Evolutionary conservation across 2,888 invertebrate species (phyloP), one percentile per base, ranked within the genome.

Genomic region (Ceriagrion tenellum): DNA sequence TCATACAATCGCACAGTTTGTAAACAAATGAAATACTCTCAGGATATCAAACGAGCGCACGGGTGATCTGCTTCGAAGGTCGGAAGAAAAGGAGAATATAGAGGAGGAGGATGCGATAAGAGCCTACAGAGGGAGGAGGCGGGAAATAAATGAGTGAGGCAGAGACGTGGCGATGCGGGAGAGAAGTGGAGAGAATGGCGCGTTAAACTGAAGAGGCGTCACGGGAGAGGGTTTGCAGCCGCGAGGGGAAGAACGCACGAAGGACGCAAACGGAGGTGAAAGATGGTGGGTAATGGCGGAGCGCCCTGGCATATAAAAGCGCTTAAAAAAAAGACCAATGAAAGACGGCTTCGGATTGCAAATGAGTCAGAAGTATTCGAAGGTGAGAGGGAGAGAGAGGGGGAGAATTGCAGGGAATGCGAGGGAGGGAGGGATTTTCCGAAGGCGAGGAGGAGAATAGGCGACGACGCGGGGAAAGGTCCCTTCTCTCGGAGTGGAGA

Each of bases 261-360:
- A 90, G 59, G 40, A 63, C 91, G 63, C 63, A 30, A 20, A 35
- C 91, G 59, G 6, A 23, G 89, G 20, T 55, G 89, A 55, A 40
- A 13, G 69, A 35, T 69, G 63, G 69, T 20, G 40, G 93, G 93
- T 69, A 93, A 93, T 93, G 63, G 93, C 63, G 63, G 47, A 69
- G 69, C 69, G 35, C 59, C 59, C 91, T n/a, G 40, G 35, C 56
- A 40, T 47, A 56, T 81, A 55, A 89, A 69, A 93, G 47, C 30
- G 93, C 63, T 69, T 93, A 47, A 91, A 91, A 63, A 69, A 91
- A 23, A n/a, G 91, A n/a, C 63, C 55, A 93, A 69, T 93, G 93
- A 69, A 69, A 56, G 47, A 93, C 69, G 93, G 69, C 35, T 93
- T 47, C 63, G 93, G 93, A 69, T 63, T 91, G 63, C 63, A 63